Evolutionary conservation across 2,113 vertebrate species (phyloP).

Genomic region (Clarias macrocephalus): DNA sequence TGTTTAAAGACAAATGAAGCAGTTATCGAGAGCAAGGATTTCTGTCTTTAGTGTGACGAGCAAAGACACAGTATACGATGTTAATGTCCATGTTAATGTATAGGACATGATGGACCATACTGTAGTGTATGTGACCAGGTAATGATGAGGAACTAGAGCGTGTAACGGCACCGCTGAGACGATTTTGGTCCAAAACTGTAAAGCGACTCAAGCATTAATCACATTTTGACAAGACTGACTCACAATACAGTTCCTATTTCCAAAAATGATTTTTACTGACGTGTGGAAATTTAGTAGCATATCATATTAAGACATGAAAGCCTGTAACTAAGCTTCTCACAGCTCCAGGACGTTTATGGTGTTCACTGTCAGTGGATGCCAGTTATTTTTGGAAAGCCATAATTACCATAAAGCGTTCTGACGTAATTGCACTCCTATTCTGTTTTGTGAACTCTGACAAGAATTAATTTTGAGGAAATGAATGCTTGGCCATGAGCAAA

Average conservation of each 20-base stretch:
- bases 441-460: not conserved
- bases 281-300: not conserved
- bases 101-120: not conserved
- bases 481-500: not conserved
- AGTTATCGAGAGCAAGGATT: not conserved
- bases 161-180: not conserved
- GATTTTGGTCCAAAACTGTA: not conserved
- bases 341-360: not conserved
- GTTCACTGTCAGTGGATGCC: not conserved
- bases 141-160: not conserved
- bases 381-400: not conserved
- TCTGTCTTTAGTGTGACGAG: not conserved
- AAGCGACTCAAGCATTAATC: not conserved
- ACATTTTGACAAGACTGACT: not conserved
- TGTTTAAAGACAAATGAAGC: not conserved
- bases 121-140: not conserved
- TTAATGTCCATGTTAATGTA: not conserved
- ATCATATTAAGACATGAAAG: not conserved
- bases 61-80: too few relatives aligned
- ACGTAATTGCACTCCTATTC: constrained; percentile 4
- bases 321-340: constrained; percentile 16
- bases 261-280: not conserved
- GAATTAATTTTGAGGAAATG: not conserved
- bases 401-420: not conserved
- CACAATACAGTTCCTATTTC: not conserved